Percentiles rank a stretch among this genome's conserved stretches.
These are phyloP conservation scores for Megaustenia siamemsis DNA, from an alignment of 2,888 invertebrate genomes.

Conservation along the genomic window DNA sequence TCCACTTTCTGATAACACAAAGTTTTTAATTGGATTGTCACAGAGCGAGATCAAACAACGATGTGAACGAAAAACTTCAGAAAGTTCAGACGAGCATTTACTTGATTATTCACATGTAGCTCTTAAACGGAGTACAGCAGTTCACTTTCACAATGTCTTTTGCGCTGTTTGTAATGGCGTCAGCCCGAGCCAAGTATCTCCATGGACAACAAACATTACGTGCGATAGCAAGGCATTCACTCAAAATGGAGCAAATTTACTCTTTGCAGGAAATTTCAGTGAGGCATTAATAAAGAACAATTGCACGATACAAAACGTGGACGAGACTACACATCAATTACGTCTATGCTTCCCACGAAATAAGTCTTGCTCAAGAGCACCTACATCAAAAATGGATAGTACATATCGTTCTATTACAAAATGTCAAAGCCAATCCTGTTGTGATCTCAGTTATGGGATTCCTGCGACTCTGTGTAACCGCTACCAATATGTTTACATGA, in stretches of 20 bases:
- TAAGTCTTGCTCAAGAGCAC: neutral
- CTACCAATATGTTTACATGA: conserved; percentile 3
- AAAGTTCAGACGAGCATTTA: neutral
- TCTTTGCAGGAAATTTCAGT: neutral
- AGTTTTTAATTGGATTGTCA: conserved; percentile 9
- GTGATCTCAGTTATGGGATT: neutral
- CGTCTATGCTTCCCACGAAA: conserved; percentile 5
- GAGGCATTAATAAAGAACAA: neutral
- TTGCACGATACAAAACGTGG: neutral
- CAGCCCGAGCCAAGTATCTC: neutral
- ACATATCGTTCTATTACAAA: neutral
- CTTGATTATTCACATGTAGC: conserved; percentile 8
- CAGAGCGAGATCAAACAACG: conserved; percentile 19
- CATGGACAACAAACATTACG: neutral
- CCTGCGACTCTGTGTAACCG: neutral
- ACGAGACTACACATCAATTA: neutral
- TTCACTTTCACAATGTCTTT: conserved; percentile 52
- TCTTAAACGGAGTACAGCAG: neutral
- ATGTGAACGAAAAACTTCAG: neutral
- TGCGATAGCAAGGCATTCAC: neutral
- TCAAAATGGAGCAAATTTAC: neutral
- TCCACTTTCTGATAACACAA: neutral
- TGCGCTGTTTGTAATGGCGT: conserved; percentile 54
- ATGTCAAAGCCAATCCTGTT: neutral
- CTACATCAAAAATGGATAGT: neutral